Evolutionary conservation across 2,888 invertebrate genomes (phyloP).

Genomic region (Orgyia antiqua): DNA sequence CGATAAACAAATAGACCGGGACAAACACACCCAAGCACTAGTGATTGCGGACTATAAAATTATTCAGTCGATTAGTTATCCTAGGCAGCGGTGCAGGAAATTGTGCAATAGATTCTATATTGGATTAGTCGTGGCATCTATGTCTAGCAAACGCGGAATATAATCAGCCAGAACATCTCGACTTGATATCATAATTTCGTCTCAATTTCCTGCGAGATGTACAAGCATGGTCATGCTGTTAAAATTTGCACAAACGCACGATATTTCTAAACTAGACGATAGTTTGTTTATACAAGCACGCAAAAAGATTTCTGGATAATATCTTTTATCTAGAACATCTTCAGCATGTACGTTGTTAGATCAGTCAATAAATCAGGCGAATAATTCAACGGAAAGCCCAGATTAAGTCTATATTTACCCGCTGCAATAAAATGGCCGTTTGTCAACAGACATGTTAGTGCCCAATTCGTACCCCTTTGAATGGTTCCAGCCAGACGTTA

Average conservation of each 20-base stretch:
- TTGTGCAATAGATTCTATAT: slow-evolving; percentile 56
- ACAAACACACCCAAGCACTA: no score
- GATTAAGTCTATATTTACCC: slow-evolving; percentile 7
- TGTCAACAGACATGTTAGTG: slow-evolving; percentile 11
- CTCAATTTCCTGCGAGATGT: no score
- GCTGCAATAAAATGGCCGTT: slow-evolving; percentile 7
- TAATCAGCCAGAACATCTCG: slow-evolving; percentile 27
- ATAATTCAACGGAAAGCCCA: slow-evolving; percentile 3
- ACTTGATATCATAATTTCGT: slow-evolving; percentile 18
- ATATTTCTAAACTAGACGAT: no score
- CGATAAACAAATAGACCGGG: no score
- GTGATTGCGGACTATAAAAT: no score
- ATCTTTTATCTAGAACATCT: slow-evolving; percentile 11
- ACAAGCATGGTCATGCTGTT: neutral
- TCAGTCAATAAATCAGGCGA: slow-evolving; percentile 4
- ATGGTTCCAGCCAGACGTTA: slow-evolving; percentile 47
- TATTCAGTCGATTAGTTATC: slow-evolving; percentile 6
- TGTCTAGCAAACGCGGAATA: slow-evolving; percentile 45
- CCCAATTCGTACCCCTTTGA: slow-evolving; percentile 32
- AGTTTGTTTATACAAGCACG: slow-evolving; percentile 8
- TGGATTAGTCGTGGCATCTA: slow-evolving; percentile 47
- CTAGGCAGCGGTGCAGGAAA: slow-evolving; percentile 38
- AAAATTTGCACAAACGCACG: slow-evolving; percentile 1
- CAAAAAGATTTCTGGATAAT: slow-evolving; percentile 11
- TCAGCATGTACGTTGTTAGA: slow-evolving; percentile 9